A percentile compares a stretch with the other conserved stretches of the same genome.
These are phyloP conservation scores for Parasteatoda lunata DNA, from an alignment of 2,888 invertebrate genomes.

Conservation along the genomic window DNA sequence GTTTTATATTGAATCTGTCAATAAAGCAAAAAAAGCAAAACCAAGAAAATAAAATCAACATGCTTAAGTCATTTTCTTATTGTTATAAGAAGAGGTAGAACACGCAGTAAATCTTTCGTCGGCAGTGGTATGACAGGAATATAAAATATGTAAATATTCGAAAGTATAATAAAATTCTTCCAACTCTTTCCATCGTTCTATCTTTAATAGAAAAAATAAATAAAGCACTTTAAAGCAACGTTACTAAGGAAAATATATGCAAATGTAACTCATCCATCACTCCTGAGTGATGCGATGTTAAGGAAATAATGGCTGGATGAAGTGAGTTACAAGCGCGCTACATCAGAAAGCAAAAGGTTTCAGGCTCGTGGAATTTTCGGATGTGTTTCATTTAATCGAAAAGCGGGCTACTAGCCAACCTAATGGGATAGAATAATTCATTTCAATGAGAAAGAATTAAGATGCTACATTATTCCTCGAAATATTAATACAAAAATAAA, in stretches of 20 bases:
- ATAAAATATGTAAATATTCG: constrained; percentile 5
- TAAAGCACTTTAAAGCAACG: background rate
- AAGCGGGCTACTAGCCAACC: background rate
- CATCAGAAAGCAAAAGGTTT: constrained; percentile 5
- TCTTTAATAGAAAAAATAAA: constrained; percentile 2
- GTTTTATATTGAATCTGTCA: too few species aligned
- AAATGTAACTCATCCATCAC: constrained; percentile 42
- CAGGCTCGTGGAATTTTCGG: background rate
- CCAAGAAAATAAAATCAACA: too few species aligned
- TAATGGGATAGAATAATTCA: background rate
- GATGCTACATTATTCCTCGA: background rate
- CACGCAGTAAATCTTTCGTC: background rate
- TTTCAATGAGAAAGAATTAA: constrained; percentile 3
- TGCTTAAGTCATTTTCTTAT: background rate
- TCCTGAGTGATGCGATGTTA: constrained; percentile 43
- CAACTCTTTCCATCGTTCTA: background rate
- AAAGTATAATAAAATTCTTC: constrained; percentile 5
- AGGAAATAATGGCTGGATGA: constrained; percentile 44
- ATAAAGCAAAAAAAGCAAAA: too few species aligned
- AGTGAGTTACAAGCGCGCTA: constrained; percentile 33
- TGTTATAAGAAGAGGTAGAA: background rate
- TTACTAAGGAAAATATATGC: constrained; percentile 32
- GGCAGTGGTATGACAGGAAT: background rate
- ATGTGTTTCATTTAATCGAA: constrained; percentile 2
- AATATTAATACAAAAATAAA: background rate